Conservation (phyloP, 2,113 vertebrate species). For the Oncorhynchus nerka region DNA sequence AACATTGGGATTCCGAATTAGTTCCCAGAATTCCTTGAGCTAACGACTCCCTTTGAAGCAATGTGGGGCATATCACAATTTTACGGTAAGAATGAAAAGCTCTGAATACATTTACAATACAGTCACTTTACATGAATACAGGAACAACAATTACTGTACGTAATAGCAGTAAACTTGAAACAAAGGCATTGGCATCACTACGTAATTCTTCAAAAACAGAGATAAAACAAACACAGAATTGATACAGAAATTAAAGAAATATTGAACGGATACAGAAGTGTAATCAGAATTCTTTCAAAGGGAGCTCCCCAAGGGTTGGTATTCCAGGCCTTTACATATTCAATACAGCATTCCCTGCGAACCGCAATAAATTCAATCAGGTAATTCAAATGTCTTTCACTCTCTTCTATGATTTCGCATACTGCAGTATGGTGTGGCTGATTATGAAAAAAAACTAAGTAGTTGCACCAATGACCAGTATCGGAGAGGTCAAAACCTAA, state of each 20-base stretch:
- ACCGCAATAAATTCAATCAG: conserved; percentile 34
- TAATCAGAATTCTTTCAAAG: conserved; percentile 57
- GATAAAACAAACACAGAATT: conserved; percentile 81
- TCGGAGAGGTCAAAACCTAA: conserved; percentile 23
- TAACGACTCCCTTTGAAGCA: conserved; percentile 88
- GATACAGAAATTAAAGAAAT: conserved; percentile 78
- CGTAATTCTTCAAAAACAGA: conserved; percentile 84
- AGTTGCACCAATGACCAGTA: conserved; percentile 49
- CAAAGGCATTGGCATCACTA: conserved; percentile 92
- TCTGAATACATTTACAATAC: conserved; percentile 99
- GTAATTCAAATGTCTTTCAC: conserved; percentile 43
- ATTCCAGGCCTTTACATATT: conserved; percentile 44
- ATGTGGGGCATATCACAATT: conserved; percentile 88
- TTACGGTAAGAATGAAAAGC: conserved; percentile 92
- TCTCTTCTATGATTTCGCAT: conserved; percentile 33
- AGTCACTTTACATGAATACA: conserved; percentile 99
- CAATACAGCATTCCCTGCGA: conserved; percentile 38
- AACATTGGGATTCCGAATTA: conserved; percentile 85
- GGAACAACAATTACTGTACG: conserved; percentile 94
- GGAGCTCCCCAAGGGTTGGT: conserved; percentile 49
- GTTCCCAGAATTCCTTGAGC: conserved; percentile 86
- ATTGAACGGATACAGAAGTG: conserved; percentile 60
- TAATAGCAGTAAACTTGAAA: conserved; percentile 95
- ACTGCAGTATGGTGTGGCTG: conserved; percentile 43
- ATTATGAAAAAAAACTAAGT: conserved; percentile 35